phyloP scores from a whole-genome alignment of 2,113 vertebrate genomes.

The Tautogolabrus adspersus region DNA sequence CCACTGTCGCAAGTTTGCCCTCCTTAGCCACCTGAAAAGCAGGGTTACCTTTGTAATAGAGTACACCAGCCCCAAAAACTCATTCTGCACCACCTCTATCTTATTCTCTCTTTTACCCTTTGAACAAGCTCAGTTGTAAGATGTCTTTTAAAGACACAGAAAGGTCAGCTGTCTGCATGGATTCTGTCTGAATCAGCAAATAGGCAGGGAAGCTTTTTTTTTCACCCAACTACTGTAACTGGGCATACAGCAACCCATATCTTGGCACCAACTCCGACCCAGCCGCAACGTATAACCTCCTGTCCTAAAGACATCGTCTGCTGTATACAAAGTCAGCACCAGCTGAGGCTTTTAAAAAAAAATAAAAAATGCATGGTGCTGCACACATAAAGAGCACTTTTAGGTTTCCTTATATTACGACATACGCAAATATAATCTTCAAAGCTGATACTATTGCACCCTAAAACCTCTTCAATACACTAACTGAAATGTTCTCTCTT shows the following conservation, averaged over 20 bases:
- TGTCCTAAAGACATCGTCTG: neutral
- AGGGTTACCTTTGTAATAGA: neutral
- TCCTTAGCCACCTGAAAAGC: too few species aligned
- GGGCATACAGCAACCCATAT: neutral
- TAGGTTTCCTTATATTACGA: neutral
- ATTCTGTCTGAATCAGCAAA: constrained; percentile 40
- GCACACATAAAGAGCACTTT: neutral
- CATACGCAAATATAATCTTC: neutral
- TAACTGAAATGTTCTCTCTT: constrained; percentile 1
- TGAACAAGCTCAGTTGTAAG: constrained; percentile 14
- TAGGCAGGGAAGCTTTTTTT: constrained; percentile 23
- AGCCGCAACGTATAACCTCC: neutral
- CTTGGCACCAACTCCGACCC: neutral
- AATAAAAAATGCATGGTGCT: neutral
- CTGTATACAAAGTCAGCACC: neutral
- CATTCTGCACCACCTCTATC: neutral
- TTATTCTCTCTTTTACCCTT: neutral
- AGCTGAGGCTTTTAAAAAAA: neutral
- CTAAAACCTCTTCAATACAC: neutral
- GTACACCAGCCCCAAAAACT: neutral
- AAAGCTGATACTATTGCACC: neutral
- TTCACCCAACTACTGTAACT: constrained; percentile 10
- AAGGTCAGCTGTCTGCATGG: constrained; percentile 52
- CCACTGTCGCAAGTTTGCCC: too few species aligned
- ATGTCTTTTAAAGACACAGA: constrained; percentile 29